Conservation (phyloP, 1,140 invertebrate species). For the Magallana gigas region DNA sequence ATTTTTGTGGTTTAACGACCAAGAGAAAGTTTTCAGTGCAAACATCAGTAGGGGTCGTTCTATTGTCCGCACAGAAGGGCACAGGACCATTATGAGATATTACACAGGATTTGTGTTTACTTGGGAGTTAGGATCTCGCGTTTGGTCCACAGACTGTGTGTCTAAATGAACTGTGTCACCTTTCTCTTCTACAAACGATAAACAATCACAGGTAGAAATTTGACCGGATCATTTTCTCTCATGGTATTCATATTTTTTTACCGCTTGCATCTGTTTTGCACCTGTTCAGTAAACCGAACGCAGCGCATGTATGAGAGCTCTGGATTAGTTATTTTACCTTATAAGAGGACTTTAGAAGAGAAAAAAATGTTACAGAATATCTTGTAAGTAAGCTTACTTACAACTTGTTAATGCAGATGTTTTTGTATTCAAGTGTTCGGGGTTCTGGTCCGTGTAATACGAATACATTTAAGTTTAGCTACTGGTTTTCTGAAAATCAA, state of each 20-base stretch:
- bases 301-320: too few relatives aligned
- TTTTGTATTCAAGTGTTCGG: too few relatives aligned
- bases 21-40: constrained; percentile 34
- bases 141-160: background rate
- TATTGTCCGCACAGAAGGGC: constrained; percentile 7
- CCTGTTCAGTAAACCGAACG: background rate
- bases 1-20: constrained; percentile 23
- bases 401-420: too few relatives aligned
- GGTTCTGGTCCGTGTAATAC: too few relatives aligned
- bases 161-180: constrained; percentile 28
- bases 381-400: too few relatives aligned
- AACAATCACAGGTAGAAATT: constrained; percentile 9
- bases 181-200: background rate
- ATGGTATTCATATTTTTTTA: background rate
- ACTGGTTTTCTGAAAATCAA: too few relatives aligned
- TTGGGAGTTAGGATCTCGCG: constrained; percentile 10
- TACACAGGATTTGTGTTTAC: constrained; percentile 20
- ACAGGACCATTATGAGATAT: constrained; percentile 27
- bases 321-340: too few relatives aligned
- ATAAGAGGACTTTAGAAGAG: too few relatives aligned
- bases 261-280: background rate
- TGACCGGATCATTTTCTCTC: constrained; percentile 3
- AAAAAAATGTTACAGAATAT: too few relatives aligned
- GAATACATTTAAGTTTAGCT: too few relatives aligned
- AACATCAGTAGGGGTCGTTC: constrained; percentile 1